Evolutionary conservation across 2,113 vertebrate species (phyloP).

Genomic region (Paramormyrops kingsleyae): DNA sequence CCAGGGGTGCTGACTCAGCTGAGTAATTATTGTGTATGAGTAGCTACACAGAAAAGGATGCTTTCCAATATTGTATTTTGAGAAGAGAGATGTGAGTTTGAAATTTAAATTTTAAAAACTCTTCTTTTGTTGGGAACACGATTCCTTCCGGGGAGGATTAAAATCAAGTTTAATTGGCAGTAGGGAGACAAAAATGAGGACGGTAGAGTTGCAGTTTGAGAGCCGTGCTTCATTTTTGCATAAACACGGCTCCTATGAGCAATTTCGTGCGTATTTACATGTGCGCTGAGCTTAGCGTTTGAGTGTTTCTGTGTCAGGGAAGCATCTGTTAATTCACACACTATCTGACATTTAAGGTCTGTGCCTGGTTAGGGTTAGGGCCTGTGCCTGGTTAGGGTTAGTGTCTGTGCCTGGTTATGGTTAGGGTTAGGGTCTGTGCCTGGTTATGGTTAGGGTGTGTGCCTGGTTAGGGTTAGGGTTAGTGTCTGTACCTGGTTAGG

Average conservation of each 20-base stretch:
- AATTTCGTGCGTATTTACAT: not conserved
- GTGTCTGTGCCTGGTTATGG: not conserved
- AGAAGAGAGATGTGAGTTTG: not conserved
- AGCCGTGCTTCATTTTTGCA: not conserved
- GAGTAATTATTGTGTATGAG: not conserved
- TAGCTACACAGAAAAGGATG: not conserved
- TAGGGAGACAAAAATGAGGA: not conserved
- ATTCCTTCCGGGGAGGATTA: not conserved
- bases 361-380: not conserved
- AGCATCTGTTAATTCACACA: not conserved
- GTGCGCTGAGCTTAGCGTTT: not conserved
- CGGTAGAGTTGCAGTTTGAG: not conserved
- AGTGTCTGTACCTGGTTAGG: no score
- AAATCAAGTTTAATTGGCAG: not conserved
- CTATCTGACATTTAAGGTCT: not conserved
- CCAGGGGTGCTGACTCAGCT: not conserved
- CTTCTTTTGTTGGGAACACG: not conserved
- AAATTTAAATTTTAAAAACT: not conserved
- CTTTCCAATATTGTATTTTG: not conserved
- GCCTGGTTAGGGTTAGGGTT: no score
- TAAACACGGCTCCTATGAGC: not conserved
- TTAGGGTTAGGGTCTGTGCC: no score
- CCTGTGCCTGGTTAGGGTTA: not conserved
- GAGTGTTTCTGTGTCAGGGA: not conserved
- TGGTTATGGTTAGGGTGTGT: no score